Conservation (phyloP, 2,888 invertebrate species). For the Pyrrhosoma nymphula region DNA sequence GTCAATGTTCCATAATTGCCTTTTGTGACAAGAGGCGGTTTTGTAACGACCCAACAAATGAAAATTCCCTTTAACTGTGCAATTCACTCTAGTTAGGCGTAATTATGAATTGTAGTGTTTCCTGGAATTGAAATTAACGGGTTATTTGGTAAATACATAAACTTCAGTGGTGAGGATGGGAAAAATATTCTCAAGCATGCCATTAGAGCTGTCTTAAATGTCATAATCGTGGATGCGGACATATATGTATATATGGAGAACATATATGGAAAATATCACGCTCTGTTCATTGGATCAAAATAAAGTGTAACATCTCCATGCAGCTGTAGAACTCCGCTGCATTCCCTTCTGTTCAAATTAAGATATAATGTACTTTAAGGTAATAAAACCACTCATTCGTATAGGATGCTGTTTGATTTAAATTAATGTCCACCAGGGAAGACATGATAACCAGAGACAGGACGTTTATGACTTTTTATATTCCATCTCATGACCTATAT, state of each 20-base stretch:
- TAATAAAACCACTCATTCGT: too few relatives aligned
- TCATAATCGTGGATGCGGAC: background rate
- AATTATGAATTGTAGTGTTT: background rate
- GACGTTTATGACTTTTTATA: too few relatives aligned
- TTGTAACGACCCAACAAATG: background rate
- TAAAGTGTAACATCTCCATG: background rate
- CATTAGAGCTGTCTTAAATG: background rate
- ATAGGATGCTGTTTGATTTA: too few relatives aligned
- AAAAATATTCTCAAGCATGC: background rate
- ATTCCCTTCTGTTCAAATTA: too few relatives aligned
- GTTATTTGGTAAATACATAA: background rate
- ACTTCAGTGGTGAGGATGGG: background rate
- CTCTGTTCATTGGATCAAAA: background rate
- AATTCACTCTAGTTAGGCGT: background rate
- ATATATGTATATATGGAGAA: too few relatives aligned
- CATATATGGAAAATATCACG: too few relatives aligned
- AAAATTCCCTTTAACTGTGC: background rate
- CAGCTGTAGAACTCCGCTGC: background rate
- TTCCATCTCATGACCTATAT: too few relatives aligned
- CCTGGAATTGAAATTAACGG: background rate
- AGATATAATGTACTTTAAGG: too few relatives aligned
- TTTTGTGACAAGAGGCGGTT: background rate
- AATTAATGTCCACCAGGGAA: too few relatives aligned
- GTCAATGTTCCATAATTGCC: background rate
- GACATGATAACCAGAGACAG: too few relatives aligned